Base-by-base conservation (phyloP, 37 sponge, comb jelly and placozoan genomes). In the Agelas oroides region DNA sequence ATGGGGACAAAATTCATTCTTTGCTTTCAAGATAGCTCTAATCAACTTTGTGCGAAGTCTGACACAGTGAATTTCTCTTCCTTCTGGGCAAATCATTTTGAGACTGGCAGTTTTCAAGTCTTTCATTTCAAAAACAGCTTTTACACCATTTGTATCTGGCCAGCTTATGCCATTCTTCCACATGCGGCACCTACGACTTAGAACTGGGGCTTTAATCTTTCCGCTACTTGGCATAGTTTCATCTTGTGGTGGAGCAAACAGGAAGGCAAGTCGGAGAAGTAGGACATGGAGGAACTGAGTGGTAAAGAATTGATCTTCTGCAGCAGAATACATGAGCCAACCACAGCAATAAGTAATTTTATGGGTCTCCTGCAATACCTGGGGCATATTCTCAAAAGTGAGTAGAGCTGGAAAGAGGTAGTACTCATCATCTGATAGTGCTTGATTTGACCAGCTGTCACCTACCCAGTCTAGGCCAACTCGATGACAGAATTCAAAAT, bases 81-180 rank as follows among this genome's bases (percentile, higher is more conserved):
- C 79, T 31, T 20, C 8, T 3, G 35, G 8, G 21, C 67, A 57
- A 1, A 53, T 2, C 67, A 63, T 78, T 12, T 34, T 39, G 2
- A 78, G 21, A 8, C 62, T 65, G 24, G 63, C 31, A 14, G 79
- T 59, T 2, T 34, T 23, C 60, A 63, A 39, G 2, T 78, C 67
- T 31, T 11, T 35, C 28, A 78, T 33, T 35, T 78, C 79, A 23
- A 78, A 38, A 2, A 32, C 30, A 18, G 60, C 63, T 65, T 63
- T 54, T 17, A 59, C 62, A 1, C 79, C 79, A 64, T 63, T 21
- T n/a, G 17, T 36, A 46, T 63, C 59, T 5, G 40, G 59, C 79
- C 79, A 78, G 19, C 36, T 64, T 21, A 78, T 78, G 1, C 79
- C 79, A 38, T 11, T 63, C 28, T 61, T 78, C 79, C 79, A 78